Conservation (phyloP, 2,797 vertebrate species). For the Heteromormyrus szaboi region DNA sequence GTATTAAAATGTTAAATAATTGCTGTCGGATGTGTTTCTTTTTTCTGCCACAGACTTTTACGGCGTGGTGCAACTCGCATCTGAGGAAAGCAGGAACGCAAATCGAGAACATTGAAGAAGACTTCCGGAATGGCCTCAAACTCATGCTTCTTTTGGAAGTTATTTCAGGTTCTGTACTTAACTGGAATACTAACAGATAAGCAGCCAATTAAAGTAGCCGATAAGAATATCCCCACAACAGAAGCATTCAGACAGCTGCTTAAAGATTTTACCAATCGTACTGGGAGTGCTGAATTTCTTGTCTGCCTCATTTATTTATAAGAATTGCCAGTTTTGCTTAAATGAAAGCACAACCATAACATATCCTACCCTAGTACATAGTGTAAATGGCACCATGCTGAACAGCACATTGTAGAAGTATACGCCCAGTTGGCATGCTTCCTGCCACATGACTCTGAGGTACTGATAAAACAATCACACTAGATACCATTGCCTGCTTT, state of each 20-base stretch:
- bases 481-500: background rate
- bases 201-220: background rate
- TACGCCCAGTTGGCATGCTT: background rate
- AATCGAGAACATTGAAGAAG: conserved; percentile 97
- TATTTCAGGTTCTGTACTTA: conserved; percentile 77
- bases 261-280: background rate
- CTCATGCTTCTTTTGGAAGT: conserved; percentile 97
- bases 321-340: background rate
- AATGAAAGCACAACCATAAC: background rate
- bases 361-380: background rate
- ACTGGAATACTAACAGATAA: background rate
- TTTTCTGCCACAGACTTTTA: conserved; percentile 76
- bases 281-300: background rate
- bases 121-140: conserved; percentile 95
- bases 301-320: background rate
- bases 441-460: background rate
- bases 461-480: conserved; percentile 4
- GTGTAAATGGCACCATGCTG: background rate
- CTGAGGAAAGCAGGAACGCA: conserved; percentile 93
- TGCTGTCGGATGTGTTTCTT: background rate
- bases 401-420: background rate
- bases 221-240: background rate
- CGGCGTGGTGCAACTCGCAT: conserved; percentile 98
- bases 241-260: background rate
- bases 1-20: background rate